These are phyloP conservation scores for Hecatera dysodea DNA, from an alignment of 2,888 invertebrate species.

Conservation along the genomic window DNA sequence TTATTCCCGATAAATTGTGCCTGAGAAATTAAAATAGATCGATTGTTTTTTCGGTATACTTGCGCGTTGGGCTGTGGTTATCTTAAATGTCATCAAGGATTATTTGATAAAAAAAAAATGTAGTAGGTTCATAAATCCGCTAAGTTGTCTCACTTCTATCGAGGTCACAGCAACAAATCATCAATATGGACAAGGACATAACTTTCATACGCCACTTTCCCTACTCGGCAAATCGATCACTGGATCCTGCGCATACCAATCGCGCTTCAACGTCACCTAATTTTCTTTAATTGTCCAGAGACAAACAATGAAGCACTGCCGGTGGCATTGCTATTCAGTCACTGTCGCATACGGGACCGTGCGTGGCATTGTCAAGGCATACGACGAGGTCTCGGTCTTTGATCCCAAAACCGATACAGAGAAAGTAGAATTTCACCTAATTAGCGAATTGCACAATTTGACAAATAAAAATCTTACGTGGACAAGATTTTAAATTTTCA, in stretches of 20 bases:
- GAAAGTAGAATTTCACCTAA: conserved; percentile 85
- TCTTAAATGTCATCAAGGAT: neutral
- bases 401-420: conserved; percentile 79
- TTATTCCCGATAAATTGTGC: conserved; percentile 41
- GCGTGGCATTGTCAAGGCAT: conserved; percentile 77
- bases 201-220: conserved; percentile 73
- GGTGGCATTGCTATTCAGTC: conserved; percentile 81
- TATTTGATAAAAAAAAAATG: conserved; percentile 1
- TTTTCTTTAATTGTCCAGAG: conserved; percentile 78
- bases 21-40: neutral
- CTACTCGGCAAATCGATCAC: conserved; percentile 64
- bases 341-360: conserved; percentile 73
- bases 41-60: conserved; percentile 7
- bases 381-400: conserved; percentile 74
- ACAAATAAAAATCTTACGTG: conserved; percentile 58
- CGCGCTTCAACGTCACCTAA: conserved; percentile 70
- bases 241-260: conserved; percentile 71
- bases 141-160: neutral
- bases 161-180: conserved; percentile 41
- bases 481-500: conserved; percentile 27
- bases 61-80: conserved; percentile 6
- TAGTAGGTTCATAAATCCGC: neutral
- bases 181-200: conserved; percentile 48
- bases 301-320: conserved; percentile 71
- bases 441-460: conserved; percentile 68